Percentiles rank a stretch among this genome's conserved stretches.
Conservation (phyloP, 2,888 invertebrate genomes). For the Kuschelorhynchus macadamiae region DNA sequence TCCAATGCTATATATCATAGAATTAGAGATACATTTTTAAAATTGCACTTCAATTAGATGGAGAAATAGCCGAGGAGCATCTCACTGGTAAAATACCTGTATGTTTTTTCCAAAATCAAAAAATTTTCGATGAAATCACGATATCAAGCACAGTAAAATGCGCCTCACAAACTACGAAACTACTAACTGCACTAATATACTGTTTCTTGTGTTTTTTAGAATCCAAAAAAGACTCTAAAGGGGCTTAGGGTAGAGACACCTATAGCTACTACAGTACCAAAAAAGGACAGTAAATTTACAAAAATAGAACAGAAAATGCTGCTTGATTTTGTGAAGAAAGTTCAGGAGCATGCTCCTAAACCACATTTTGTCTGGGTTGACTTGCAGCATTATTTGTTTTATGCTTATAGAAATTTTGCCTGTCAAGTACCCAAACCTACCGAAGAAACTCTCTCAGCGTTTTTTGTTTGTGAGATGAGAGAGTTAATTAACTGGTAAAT, state of each 20-base stretch:
- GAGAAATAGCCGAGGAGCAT: too few species aligned
- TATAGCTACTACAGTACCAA: conserved; percentile 47
- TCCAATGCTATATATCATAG: too few species aligned
- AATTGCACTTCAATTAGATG: too few species aligned
- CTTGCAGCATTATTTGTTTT: conserved; percentile 64
- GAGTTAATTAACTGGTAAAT: conserved; percentile 61
- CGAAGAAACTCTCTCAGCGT: conserved; percentile 59
- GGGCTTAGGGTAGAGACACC: conserved; percentile 49
- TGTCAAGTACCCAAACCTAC: conserved; percentile 60
- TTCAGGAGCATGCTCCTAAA: conserved; percentile 59
- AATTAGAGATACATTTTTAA: too few species aligned
- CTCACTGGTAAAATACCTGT: too few species aligned
- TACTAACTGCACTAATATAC: too few species aligned
- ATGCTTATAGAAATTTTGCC: conserved; percentile 64
- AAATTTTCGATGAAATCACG: too few species aligned
- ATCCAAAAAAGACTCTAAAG: conserved; percentile 47
- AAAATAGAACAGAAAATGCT: conserved; percentile 55
- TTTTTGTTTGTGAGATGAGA: conserved; percentile 62
- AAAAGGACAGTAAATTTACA: conserved; percentile 52
- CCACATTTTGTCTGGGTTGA: conserved; percentile 62
- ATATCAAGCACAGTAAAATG: too few species aligned
- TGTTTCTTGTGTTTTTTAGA: conserved; percentile 40
- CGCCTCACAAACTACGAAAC: too few species aligned
- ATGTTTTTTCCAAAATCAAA: too few species aligned
- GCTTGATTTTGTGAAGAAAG: conserved; percentile 58